A percentile compares a stretch with the other conserved stretches of the same genome.
Evolutionary conservation across 2,797 vertebrate species (phyloP).

Genomic region (Typhlichthys eigenmanni): DNA sequence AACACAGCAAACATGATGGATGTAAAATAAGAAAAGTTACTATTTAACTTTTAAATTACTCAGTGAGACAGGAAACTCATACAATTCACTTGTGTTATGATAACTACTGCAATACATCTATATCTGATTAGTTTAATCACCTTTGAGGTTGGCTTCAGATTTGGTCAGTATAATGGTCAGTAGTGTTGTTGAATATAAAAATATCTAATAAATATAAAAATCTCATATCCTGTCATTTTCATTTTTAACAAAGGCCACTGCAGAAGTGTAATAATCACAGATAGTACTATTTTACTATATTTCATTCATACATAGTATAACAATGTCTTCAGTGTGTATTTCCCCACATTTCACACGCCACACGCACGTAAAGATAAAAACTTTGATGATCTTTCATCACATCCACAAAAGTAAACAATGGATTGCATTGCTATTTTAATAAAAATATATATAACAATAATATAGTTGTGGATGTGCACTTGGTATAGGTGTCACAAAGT

Average conservation of each 20-base stretch:
- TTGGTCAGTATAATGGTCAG: constrained; percentile 25
- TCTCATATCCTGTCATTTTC: constrained; percentile 38
- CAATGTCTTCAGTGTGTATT: constrained; percentile 3
- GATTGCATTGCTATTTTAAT: constrained; percentile 52
- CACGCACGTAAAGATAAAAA: constrained; percentile 20
- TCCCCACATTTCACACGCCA: background rate
- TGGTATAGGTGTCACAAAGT: constrained; percentile 63
- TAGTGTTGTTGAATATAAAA: constrained; percentile 12
- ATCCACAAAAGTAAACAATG: constrained; percentile 39
- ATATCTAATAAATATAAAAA: constrained; percentile 10
- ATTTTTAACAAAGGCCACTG: constrained; percentile 37
- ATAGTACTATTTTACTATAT: constrained; percentile 40
- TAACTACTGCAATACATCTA: too few relatives aligned
- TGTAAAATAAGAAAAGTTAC: too few relatives aligned
- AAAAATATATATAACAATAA: constrained; percentile 37
- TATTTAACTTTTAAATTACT: too few relatives aligned
- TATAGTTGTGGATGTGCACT: constrained; percentile 39
- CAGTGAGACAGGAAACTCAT: too few relatives aligned
- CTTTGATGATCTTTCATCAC: constrained; percentile 24
- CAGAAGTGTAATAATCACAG: constrained; percentile 39
- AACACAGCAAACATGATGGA: too few relatives aligned
- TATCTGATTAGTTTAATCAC: constrained; percentile 12
- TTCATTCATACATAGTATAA: constrained; percentile 17
- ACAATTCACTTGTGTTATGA: too few relatives aligned
- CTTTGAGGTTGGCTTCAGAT: constrained; percentile 38